Base-by-base conservation (phyloP, 2,888 invertebrate species). In the Doris montereyensis region DNA sequence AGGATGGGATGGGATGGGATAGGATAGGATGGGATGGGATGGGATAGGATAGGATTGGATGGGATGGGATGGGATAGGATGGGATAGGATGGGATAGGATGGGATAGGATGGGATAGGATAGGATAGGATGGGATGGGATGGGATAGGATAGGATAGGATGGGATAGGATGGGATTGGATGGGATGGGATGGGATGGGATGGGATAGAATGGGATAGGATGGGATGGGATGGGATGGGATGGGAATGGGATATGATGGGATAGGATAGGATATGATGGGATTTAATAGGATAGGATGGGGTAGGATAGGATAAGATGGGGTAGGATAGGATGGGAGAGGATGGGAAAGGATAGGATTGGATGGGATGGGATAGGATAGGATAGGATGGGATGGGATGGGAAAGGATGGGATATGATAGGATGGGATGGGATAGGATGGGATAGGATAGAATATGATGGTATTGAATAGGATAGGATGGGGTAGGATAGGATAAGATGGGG, bases 11-110 rank as follows among this genome's bases (percentile, higher is more conserved):
- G 24, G 70, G 70, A 34, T 34, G 35, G 21, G 70, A 2, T 34
- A 70, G 70, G 70, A 34, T 70, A 5, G 34, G 70, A 34, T 32
- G 10, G 17, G 30, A 5, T 70, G 28, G n/a, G 70, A 34, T 70
- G n/a, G n/a, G 70, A 34, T 70, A 70, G 70, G 70, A 34, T 70
- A 70, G 30, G 70, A 70, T 70, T n/a, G n/a, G n/a, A n/a, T n/a
- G n/a, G n/a, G n/a, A n/a, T n/a, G n/a, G n/a, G n/a, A n/a, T n/a
- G n/a, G 70, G 70, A 34, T 70, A 5, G 34, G 70, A 34, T 30
- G 35, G 32, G 70, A 34, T 70, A 30, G 70, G 30, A 34, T 70
- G 35, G 5, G 70, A 34, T 70, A 70, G 70, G 70, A 34, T 30
- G 35, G 34, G 70, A 34, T 70, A 30, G 70, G 70, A 34, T 32